These are phyloP conservation scores for Corydoras sp. DNA, from an alignment of 2,113 vertebrate species.

Conservation along the genomic window DNA sequence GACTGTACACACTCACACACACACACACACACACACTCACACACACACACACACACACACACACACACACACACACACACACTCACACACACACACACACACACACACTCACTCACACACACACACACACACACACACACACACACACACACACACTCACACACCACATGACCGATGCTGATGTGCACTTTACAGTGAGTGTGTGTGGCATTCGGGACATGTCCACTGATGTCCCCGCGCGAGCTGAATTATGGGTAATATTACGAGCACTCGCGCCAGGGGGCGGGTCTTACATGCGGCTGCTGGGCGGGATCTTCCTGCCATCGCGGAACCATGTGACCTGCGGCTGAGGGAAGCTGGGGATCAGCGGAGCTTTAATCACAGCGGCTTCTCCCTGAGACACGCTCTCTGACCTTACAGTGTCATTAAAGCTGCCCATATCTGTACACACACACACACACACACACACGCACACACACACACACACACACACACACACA, in stretches of 20 bases:
- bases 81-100: conserved; percentile 6
- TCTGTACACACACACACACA: conserved; percentile 58
- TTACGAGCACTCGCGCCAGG: conserved; percentile 24
- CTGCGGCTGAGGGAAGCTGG: conserved; percentile 91
- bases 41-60: too few relatives aligned
- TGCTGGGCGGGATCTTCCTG: conserved; percentile 92
- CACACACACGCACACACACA: background rate
- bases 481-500: conserved; percentile 12
- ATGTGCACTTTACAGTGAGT: background rate
- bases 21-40: background rate
- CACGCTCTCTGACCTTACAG: conserved; percentile 72
- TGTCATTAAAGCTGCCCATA: conserved; percentile 92
- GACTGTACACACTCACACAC: background rate
- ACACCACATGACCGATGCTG: background rate
- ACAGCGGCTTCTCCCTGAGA: conserved; percentile 91
- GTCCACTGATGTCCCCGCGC: too few relatives aligned
- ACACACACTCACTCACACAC: background rate
- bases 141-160: background rate
- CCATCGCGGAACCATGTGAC: conserved; percentile 96
- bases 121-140: conserved; percentile 1
- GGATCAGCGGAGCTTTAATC: conserved; percentile 77
- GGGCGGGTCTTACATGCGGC: conserved; percentile 79
- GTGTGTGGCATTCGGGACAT: background rate
- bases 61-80: background rate
- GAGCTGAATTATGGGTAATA: background rate